phyloP scores from a whole-genome alignment of 2,888 invertebrate species.

The Acrobasis repandana region DNA sequence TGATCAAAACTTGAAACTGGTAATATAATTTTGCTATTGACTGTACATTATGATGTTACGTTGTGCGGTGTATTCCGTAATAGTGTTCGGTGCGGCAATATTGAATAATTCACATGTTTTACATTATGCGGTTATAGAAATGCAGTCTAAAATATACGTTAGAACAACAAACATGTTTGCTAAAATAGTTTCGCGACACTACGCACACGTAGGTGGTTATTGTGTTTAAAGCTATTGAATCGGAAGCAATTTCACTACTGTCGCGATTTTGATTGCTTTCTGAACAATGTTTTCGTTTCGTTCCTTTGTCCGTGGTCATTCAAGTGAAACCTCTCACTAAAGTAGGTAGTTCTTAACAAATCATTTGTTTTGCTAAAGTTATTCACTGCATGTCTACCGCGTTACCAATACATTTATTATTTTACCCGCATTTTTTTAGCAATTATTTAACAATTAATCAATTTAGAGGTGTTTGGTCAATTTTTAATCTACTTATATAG shows the following conservation, averaged over 20 bases:
- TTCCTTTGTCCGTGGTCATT: slow-evolving; percentile 6
- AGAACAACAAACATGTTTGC: background rate
- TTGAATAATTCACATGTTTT: background rate
- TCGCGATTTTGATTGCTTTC: slow-evolving; percentile 15
- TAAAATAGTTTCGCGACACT: background rate
- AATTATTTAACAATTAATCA: no score
- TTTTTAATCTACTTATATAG: no score
- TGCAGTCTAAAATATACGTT: background rate
- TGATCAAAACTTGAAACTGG: no score
- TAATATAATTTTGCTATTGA: no score
- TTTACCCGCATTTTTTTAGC: background rate
- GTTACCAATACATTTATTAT: background rate
- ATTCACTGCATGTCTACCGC: background rate
- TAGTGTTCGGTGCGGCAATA: background rate
- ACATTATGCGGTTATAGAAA: background rate
- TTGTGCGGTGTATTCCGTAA: background rate
- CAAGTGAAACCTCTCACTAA: background rate
- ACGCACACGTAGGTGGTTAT: slow-evolving; percentile 6
- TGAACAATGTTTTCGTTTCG: slow-evolving; percentile 7
- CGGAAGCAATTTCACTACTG: slow-evolving; percentile 15
- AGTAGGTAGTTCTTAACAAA: slow-evolving; percentile 2
- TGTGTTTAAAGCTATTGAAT: slow-evolving; percentile 10
- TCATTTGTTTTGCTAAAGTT: background rate
- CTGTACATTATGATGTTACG: no score
- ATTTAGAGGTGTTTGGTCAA: no score